phyloP scores from a whole-genome alignment of 1,140 invertebrate genomes.

The Lucilia cuprina region DNA sequence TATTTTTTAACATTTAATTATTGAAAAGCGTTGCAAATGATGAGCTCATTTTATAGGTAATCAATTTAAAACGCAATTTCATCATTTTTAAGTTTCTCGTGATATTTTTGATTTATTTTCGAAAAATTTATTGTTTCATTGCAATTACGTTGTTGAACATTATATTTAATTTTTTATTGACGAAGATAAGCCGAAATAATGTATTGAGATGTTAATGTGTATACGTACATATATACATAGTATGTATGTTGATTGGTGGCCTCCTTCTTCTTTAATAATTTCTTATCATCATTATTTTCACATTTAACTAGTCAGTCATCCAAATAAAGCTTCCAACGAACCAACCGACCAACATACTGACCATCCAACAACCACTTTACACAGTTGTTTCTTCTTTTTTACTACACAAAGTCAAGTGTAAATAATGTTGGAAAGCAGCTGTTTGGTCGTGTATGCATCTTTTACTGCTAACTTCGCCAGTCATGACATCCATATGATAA shows the following conservation, averaged over 20 bases:
- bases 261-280: background rate
- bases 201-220: background rate
- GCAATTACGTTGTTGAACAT: background rate
- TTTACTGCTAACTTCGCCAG: background rate
- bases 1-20: background rate
- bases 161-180: background rate
- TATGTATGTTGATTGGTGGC: background rate
- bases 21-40: background rate
- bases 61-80: slow-evolving; percentile 6
- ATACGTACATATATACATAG: background rate
- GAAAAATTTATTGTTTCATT: background rate
- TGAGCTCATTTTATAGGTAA: background rate
- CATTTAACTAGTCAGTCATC: background rate
- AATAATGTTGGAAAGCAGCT: background rate
- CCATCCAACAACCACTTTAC: background rate
- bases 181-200: background rate
- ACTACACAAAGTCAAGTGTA: background rate
- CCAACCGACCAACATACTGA: background rate
- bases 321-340: background rate
- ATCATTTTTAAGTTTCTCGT: background rate
- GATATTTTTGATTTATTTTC: background rate
- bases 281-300: background rate
- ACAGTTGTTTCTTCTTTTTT: background rate
- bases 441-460: background rate
- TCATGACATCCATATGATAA: background rate